These are phyloP conservation scores for Sphaerophoria rueppellii DNA, from an alignment of 2,888 invertebrate species.

Conservation along the genomic window DNA sequence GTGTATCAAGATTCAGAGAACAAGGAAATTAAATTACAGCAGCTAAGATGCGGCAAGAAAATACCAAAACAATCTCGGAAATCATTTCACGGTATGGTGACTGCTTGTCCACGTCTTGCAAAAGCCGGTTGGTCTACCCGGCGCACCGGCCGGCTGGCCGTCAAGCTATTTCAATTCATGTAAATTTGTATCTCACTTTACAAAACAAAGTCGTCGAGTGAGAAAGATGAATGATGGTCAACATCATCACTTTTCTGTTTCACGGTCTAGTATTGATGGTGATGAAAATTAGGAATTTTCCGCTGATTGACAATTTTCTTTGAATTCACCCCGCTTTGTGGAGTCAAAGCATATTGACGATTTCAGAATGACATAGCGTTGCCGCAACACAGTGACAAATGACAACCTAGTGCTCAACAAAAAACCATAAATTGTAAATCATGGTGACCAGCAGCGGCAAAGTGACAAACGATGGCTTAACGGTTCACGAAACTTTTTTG, in stretches of 20 bases:
- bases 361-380: conserved; percentile 16
- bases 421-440: conserved; percentile 25
- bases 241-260: conserved; percentile 3
- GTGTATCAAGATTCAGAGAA: conserved; percentile 6
- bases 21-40: conserved; percentile 69
- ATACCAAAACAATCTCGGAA: conserved; percentile 66
- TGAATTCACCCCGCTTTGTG: neutral
- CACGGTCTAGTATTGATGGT: conserved; percentile 17
- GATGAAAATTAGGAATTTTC: conserved; percentile 62
- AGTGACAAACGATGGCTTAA: conserved; percentile 19
- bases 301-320: conserved; percentile 56
- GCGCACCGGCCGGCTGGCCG: neutral
- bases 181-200: neutral
- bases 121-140: neutral
- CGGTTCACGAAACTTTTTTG: conserved; percentile 10
- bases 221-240: conserved; percentile 34
- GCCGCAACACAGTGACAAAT: conserved; percentile 29
- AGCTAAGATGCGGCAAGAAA: conserved; percentile 42
- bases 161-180: conserved; percentile 5
- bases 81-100: conserved; percentile 70
- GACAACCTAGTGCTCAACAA: conserved; percentile 21
- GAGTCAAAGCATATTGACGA: conserved; percentile 10
- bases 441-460: neutral
- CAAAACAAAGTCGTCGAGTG: conserved; percentile 17
- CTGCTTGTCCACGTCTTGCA: conserved; percentile 28